Percentiles rank a stretch among this genome's conserved stretches.
These are phyloP conservation scores for Astreopora myriophthalma DNA, from an alignment of 64 coral and sea anemone genomes.

Conservation along the genomic window DNA sequence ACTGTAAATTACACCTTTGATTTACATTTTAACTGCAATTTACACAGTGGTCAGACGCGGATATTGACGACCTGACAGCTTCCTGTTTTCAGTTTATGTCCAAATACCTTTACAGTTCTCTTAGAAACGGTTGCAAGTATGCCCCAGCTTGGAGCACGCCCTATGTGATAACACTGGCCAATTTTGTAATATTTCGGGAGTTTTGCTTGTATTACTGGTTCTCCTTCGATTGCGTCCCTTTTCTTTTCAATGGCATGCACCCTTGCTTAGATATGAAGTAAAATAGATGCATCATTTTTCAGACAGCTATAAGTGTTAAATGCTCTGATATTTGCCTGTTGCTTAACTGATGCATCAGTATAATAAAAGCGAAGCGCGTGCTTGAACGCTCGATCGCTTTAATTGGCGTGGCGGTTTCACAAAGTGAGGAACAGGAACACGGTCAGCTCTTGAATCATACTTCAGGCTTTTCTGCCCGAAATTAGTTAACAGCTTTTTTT, in stretches of 20 bases:
- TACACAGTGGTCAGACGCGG: constrained; percentile 42
- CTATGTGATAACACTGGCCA: background rate
- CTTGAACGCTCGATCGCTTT: background rate
- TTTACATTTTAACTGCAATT: constrained; percentile 42
- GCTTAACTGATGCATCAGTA: background rate
- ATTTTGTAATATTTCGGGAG: background rate
- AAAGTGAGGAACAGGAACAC: background rate
- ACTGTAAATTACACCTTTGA: constrained; percentile 46
- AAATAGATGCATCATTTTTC: background rate
- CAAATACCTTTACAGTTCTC: constrained; percentile 10
- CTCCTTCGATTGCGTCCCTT: background rate
- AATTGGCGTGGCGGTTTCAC: constrained; percentile 20
- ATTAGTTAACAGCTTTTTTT: constrained; percentile 2
- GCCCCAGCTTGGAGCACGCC: background rate
- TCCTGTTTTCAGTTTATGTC: constrained; percentile 14
- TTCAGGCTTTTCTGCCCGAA: background rate
- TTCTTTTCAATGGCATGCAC: background rate
- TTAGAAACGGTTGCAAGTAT: background rate
- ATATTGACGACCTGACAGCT: constrained; percentile 34
- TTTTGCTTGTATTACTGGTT: background rate
- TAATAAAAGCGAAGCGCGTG: background rate
- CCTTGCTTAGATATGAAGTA: background rate
- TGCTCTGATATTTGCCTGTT: constrained; percentile 16
- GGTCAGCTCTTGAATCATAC: background rate
- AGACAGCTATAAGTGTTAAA: constrained; percentile 19